Evolutionary conservation across 2,797 vertebrate genomes (phyloP).

Genomic region (Yasuhikotakia modesta): DNA sequence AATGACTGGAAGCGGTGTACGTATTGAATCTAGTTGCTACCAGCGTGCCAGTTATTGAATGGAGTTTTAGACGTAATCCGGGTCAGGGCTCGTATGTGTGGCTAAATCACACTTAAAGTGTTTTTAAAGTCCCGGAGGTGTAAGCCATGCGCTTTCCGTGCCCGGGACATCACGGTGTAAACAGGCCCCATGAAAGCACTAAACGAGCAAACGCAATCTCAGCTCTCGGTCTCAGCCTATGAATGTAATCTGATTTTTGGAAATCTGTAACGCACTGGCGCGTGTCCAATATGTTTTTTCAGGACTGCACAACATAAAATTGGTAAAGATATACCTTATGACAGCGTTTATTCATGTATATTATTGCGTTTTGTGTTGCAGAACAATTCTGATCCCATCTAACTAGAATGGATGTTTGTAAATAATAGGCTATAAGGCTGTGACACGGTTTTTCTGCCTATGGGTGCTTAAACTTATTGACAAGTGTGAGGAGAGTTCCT

Average conservation of each 20-base stretch:
- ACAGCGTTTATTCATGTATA: neutral
- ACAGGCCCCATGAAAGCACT: slow-evolving; percentile 59
- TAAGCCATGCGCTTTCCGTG: slow-evolving; percentile 58
- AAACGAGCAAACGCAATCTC: slow-evolving; percentile 9
- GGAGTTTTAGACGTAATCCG: slow-evolving; percentile 21
- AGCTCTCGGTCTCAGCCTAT: slow-evolving; percentile 46
- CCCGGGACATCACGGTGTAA: slow-evolving; percentile 35
- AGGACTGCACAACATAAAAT: neutral
- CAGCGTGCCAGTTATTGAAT: slow-evolving; percentile 5
- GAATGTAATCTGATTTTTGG: slow-evolving; percentile 47
- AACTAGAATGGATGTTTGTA: too few species aligned
- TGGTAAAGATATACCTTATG: neutral
- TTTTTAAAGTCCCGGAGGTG: slow-evolving; percentile 58
- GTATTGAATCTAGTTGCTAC: slow-evolving; percentile 4
- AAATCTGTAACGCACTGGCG: slow-evolving; percentile 2
- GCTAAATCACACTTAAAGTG: slow-evolving; percentile 64
- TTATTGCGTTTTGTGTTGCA: neutral
- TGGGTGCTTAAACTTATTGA: neutral
- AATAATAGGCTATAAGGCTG: too few species aligned
- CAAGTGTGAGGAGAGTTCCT: neutral
- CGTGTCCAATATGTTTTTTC: neutral
- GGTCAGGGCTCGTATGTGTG: slow-evolving; percentile 55
- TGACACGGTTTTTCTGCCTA: neutral
- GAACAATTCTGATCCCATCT: neutral
- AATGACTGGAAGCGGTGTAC: slow-evolving; percentile 9